Evolutionary conservation across 1,140 invertebrate genomes (phyloP), one percentile per base, ranked within the genome.

Genomic region (Scylla paramamosain): DNA sequence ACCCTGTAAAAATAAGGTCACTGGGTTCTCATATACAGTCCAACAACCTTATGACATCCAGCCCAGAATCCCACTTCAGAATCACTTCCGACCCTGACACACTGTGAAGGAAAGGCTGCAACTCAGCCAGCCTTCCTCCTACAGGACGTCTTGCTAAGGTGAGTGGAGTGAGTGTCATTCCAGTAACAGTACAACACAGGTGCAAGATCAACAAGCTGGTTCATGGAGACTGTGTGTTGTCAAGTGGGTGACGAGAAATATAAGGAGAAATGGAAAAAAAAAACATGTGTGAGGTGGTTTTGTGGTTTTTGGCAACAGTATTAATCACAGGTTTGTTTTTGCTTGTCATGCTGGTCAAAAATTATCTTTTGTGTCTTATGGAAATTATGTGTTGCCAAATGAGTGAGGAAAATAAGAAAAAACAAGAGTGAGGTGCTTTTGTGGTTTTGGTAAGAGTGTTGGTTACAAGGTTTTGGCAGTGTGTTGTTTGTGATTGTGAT

Each of bases 1-100:
- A 82, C 93, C 86, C 93, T 94, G 93, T 91, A 94, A 94, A 94
- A 94, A 90, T 31, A 94, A 94, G 88, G 93, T 94, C 67, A 77
- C 31, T 45, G 32, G 32, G 82, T 90, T 94, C 93, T 94, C 93
- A 91, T 83, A 90, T 67, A 91, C n/a, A n/a, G 90, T 39, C 39
- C 48, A 32, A 32, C 67, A 77, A 77, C 67, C 67, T 77, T 7
- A 77, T 7, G 20, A 25, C 67, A 77, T 25, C 52, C 52, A 12
- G 16, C 16, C 16, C 52, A 59, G 52, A 59, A 59, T 20, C 52
- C 52, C 67, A n/a, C 67, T 2, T n/a, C 67, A 1, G 59, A 4
- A 20, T 20, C 0, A n/a, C 39, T 39, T 39, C 39, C 1, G 39
- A 39, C 1, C 39, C 39, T 1, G 39, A 39, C 39, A 7, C 20